phyloP scores from a whole-genome alignment of 2,113 vertebrate genomes.

The Macroglossus sobrinus region DNA sequence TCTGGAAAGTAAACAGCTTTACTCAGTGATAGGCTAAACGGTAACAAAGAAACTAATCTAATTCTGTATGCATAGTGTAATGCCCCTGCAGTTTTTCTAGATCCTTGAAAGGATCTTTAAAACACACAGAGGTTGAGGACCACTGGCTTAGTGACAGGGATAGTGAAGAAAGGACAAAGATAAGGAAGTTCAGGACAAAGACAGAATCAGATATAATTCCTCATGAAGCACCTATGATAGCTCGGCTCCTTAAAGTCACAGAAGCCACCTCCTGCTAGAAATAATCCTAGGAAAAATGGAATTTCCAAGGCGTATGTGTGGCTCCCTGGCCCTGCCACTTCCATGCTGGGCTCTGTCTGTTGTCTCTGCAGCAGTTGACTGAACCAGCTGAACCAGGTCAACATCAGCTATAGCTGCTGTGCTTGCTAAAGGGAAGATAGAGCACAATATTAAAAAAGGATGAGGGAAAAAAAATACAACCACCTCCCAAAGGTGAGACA shows the following conservation, averaged over 20 bases:
- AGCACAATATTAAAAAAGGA: background rate
- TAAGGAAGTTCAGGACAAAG: background rate
- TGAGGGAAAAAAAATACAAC: too few relatives aligned
- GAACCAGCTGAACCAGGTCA: background rate
- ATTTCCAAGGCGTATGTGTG: background rate
- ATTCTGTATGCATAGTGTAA: background rate
- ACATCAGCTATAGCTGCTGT: background rate
- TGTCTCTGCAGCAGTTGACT: background rate
- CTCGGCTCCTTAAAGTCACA: background rate
- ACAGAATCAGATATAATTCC: background rate
- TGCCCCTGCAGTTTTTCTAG: background rate
- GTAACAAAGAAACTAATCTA: background rate
- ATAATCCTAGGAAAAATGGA: background rate
- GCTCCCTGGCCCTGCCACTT: background rate
- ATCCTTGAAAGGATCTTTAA: background rate
- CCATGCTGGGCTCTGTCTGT: background rate
- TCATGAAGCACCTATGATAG: background rate
- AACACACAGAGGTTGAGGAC: background rate
- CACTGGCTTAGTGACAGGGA: background rate
- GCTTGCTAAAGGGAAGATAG: background rate
- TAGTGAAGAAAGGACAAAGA: background rate
- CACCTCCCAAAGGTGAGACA: too few relatives aligned
- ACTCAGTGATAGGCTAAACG: background rate
- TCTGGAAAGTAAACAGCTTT: background rate
- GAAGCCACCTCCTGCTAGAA: background rate